Percentiles rank a stretch among this genome's conserved stretches.
phyloP scores from a whole-genome alignment of 2,113 vertebrate species.

The Accipiter virgatus region DNA sequence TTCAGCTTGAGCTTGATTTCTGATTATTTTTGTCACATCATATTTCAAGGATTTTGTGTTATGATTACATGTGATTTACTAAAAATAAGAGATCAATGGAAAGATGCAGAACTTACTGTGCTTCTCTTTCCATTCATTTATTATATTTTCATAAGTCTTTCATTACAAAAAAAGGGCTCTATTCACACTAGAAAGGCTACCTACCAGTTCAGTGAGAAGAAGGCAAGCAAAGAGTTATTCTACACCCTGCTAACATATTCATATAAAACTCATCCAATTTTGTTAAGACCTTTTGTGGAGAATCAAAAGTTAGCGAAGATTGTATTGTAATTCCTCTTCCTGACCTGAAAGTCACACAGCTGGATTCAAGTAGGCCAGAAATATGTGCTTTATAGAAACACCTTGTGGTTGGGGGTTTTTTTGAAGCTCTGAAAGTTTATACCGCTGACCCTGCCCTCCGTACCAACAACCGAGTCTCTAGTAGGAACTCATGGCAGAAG shows the following conservation, averaged over 20 bases:
- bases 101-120: constrained; percentile 33
- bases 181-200: constrained; percentile 60
- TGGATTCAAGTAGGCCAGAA: constrained; percentile 65
- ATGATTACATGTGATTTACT: constrained; percentile 41
- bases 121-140: constrained; percentile 39
- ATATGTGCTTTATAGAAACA: constrained; percentile 48
- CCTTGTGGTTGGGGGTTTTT: constrained; percentile 4
- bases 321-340: constrained; percentile 63
- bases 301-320: constrained; percentile 63
- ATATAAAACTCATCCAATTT: constrained; percentile 60
- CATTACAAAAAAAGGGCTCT: constrained; percentile 25
- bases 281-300: constrained; percentile 63
- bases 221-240: constrained; percentile 59
- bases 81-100: constrained; percentile 42
- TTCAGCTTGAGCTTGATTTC: constrained; percentile 39
- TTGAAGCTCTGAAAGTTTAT: constrained; percentile 44
- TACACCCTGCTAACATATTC: constrained; percentile 64
- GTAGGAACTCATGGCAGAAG: constrained; percentile 3
- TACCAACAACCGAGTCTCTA: background rate
- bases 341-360: constrained; percentile 60
- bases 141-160: constrained; percentile 60
- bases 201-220: constrained; percentile 51
- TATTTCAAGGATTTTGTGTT: constrained; percentile 35
- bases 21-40: constrained; percentile 36
- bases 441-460: constrained; percentile 33